These are phyloP conservation scores for Brassicogethes aeneus DNA, from an alignment of 2,888 invertebrate genomes.

Conservation along the genomic window DNA sequence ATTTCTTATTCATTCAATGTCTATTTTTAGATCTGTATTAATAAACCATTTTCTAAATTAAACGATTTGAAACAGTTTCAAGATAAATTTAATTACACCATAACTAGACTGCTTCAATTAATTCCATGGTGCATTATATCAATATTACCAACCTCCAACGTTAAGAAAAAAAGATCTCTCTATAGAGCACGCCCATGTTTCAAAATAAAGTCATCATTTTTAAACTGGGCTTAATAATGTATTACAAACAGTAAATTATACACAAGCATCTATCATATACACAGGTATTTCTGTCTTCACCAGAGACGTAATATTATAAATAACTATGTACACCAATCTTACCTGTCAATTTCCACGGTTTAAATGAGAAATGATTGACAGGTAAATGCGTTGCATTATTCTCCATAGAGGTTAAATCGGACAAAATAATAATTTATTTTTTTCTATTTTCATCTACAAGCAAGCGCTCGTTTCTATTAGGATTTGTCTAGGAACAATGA, in stretches of 20 bases:
- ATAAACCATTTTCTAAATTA: too few relatives aligned
- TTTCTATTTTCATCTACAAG: too few relatives aligned
- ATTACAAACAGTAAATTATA: conserved; percentile 36
- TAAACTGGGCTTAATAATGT: conserved; percentile 34
- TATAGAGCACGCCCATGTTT: neutral
- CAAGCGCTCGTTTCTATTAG: neutral
- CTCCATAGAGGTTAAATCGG: neutral
- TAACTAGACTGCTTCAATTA: neutral
- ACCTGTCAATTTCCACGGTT: conserved; percentile 37
- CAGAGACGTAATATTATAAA: conserved; percentile 30
- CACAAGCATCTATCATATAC: conserved; percentile 37
- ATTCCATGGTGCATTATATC: neutral
- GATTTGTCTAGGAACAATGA: neutral
- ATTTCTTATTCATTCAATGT: too few relatives aligned
- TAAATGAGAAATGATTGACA: conserved; percentile 42
- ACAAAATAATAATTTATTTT: neutral
- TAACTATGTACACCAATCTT: conserved; percentile 37
- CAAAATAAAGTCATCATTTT: conserved; percentile 37
- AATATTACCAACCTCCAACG: neutral
- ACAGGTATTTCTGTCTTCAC: conserved; percentile 31
- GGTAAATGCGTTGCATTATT: conserved; percentile 27
- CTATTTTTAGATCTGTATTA: too few relatives aligned
- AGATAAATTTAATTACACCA: neutral
- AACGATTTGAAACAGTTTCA: too few relatives aligned
- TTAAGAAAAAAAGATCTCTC: too few relatives aligned